Conservation (phyloP, 2,888 invertebrate genomes). For the Pherbina coryleti region DNA sequence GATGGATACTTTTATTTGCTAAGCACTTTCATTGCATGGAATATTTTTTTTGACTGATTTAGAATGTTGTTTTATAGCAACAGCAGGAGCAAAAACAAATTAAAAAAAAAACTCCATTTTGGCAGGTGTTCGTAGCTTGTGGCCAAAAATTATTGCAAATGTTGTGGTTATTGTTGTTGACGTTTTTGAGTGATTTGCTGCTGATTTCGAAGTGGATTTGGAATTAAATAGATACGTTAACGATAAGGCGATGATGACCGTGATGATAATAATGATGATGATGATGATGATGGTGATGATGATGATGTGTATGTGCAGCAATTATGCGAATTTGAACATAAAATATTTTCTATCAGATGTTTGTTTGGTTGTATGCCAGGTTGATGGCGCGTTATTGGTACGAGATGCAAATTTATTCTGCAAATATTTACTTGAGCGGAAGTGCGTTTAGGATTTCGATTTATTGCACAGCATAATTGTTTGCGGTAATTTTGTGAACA, state of each 20-base stretch:
- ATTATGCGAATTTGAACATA: not conserved
- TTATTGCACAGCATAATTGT: slow-evolving; percentile 1
- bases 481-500: slow-evolving; percentile 5
- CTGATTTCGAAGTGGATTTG: not conserved
- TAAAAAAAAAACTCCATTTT: not conserved
- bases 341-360: not conserved
- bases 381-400: not conserved
- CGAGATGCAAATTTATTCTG: slow-evolving; percentile 43
- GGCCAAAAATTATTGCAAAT: slow-evolving; percentile 23
- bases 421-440: slow-evolving; percentile 44
- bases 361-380: not conserved
- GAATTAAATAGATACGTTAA: not conserved
- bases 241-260: not conserved
- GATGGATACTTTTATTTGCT: slow-evolving; percentile 24
- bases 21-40: slow-evolving; percentile 18
- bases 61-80: slow-evolving; percentile 13
- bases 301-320: not conserved
- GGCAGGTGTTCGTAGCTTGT: slow-evolving; percentile 32
- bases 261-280: not conserved
- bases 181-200: not conserved
- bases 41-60: slow-evolving; percentile 21
- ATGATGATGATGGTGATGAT: not conserved
- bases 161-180: slow-evolving; percentile 9
- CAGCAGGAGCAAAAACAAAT: not conserved
- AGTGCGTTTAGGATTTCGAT: slow-evolving; percentile 28